Percentiles rank a stretch among this genome's conserved stretches.
Conservation (phyloP, 1,140 invertebrate genomes). For the Metaphire vulgaris region DNA sequence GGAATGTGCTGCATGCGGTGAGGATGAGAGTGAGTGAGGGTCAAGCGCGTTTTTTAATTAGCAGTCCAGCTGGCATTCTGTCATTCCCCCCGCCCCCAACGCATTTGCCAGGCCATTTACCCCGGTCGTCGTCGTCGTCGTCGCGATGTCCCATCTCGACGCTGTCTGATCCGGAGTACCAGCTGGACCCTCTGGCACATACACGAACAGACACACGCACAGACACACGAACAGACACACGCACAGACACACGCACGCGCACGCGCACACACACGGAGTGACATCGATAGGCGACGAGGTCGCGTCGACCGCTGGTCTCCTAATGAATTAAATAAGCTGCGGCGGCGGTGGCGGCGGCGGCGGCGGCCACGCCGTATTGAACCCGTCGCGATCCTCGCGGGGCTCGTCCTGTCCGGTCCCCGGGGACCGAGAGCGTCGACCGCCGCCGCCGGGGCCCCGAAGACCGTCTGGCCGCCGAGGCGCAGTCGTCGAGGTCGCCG, state of each 20-base stretch:
- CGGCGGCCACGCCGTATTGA: neutral
- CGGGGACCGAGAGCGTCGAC: neutral
- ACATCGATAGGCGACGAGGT: neutral
- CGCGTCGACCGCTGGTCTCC: neutral
- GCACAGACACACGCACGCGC: too few relatives aligned
- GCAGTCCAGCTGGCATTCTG: neutral
- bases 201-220: too few relatives aligned
- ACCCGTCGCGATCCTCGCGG: neutral
- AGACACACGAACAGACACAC: too few relatives aligned
- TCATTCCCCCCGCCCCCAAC: neutral
- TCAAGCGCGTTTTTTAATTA: neutral
- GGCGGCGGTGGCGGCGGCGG: too few relatives aligned
- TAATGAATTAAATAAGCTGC: neutral
- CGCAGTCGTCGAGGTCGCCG: too few relatives aligned
- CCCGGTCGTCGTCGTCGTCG: neutral
- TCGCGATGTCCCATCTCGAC: neutral
- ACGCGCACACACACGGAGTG: too few relatives aligned
- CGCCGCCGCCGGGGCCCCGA: too few relatives aligned
- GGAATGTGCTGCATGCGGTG: too few relatives aligned
- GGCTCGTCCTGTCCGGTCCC: neutral
- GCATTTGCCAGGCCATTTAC: neutral
- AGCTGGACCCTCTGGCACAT: neutral
- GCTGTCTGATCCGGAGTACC: too few relatives aligned
- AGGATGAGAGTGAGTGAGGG: too few relatives aligned
- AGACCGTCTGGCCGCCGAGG: neutral